Evolutionary conservation across 2,888 invertebrate species (phyloP).

Genomic region (Agelastica alni): DNA sequence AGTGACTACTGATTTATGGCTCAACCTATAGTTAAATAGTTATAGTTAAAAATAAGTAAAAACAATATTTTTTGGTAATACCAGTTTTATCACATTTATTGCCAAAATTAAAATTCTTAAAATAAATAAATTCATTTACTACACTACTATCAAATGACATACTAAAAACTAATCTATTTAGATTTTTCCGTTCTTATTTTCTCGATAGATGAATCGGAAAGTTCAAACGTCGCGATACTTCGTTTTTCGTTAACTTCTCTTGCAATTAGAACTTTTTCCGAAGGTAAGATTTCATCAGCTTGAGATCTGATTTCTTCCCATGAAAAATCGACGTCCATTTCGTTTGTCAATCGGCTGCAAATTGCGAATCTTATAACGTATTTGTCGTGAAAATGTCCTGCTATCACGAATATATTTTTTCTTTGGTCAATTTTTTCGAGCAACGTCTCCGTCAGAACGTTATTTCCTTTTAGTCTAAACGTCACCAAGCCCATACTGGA

Average conservation of each 20-base stretch:
- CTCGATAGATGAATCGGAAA: conserved; percentile 34
- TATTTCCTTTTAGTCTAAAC: conserved; percentile 80
- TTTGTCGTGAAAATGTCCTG: conserved; percentile 69
- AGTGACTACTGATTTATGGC: too few relatives aligned
- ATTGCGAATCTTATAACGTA: conserved; percentile 82
- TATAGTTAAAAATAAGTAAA: too few relatives aligned
- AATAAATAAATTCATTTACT: conserved; percentile 32
- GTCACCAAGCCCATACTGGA: conserved; percentile 73
- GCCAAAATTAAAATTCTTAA: conserved; percentile 24
- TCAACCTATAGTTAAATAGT: too few relatives aligned
- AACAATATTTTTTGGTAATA: too few relatives aligned
- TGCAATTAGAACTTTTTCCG: conserved; percentile 18
- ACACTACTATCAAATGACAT: conserved; percentile 9
- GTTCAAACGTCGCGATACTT: conserved; percentile 28
- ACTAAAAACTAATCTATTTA: conserved; percentile 33
- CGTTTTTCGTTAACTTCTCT: conserved; percentile 28
- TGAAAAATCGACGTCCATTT: conserved; percentile 75
- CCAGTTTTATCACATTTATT: conserved; percentile 19
- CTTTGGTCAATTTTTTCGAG: conserved; percentile 73
- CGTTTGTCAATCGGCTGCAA: conserved; percentile 73
- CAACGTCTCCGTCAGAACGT: conserved; percentile 70
- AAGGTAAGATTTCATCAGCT: conserved; percentile 40
- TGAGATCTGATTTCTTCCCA: conserved; percentile 57
- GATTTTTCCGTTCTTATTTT: conserved; percentile 41
- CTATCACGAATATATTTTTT: conserved; percentile 81